Evolutionary conservation across 2,797 vertebrate genomes (phyloP), one percentile per base, ranked within the genome.

Genomic region (Antennarius maculatus): DNA sequence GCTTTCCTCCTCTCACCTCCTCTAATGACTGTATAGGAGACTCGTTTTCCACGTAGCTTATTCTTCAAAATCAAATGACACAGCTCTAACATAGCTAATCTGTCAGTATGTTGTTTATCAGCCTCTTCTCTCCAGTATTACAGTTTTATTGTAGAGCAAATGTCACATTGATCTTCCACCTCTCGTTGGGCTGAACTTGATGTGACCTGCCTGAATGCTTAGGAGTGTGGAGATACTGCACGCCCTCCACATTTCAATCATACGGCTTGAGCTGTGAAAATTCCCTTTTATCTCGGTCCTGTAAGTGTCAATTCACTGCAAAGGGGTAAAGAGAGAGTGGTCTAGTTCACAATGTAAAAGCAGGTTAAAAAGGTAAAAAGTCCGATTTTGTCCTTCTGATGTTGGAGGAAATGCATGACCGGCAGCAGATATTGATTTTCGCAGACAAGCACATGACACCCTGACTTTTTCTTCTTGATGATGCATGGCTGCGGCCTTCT

Each of bases 181-280:
- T 85, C 92, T 94, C 84, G 88, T 41, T 92, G 92, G 85, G 94
- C 95, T 97, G 95, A 97, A 98, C 96, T 96, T 95, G 94, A 93
- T 92, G 91, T 95, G 95, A 96, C 94, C 95, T 93, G 94, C 85
- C 50, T 89, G 79, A 86, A 94, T 93, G 94, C 94, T 95, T 94
- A 90, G 91, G 69, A 47, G 42, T 50, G 37, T 18, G 14, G 18
- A 63, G 54, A 55, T 63, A 88, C 31, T 34, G 5, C 31, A 34
- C 90, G 90, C 92, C 92, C 92, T 94, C 93, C 92, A 91, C 89
- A 89, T 93, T 93, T 94, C 91, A 90, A 88, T 95, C 92, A 48
- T 54, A 48, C 88, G 90, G 80, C 78, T 82, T 92, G 55, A 80
- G 58, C 93, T 93, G 93, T 94, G 86, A 23, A 65, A 42, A 60